These are phyloP conservation scores for Odontocolon sp. DNA, from an alignment of 2,888 invertebrate species.

Conservation along the genomic window DNA sequence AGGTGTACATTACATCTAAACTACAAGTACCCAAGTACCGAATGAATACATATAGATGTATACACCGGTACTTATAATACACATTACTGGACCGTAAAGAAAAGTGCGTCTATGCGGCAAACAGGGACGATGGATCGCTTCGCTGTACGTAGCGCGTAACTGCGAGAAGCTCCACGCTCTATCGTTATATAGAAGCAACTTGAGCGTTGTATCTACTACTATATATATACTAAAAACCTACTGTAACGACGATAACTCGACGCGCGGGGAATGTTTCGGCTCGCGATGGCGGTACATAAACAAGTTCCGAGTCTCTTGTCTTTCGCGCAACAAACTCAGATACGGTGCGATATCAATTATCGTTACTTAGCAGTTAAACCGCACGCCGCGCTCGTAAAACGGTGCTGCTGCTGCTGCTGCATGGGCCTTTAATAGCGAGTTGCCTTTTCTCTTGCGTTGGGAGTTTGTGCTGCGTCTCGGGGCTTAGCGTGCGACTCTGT, in stretches of 20 bases:
- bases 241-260: conserved; percentile 16
- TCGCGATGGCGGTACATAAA: conserved; percentile 51
- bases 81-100: conserved; percentile 6
- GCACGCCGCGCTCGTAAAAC: conserved; percentile 65
- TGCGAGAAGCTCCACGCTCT: too few relatives aligned
- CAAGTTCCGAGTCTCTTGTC: conserved; percentile 41
- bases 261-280: conserved; percentile 9
- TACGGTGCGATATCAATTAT: conserved; percentile 71
- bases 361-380: conserved; percentile 71
- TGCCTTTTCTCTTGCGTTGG: conserved; percentile 43
- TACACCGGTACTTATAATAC: neutral
- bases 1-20: too few relatives aligned
- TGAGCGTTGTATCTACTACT: neutral
- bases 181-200: neutral
- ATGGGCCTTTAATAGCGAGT: conserved; percentile 35
- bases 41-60: neutral
- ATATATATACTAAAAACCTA: too few relatives aligned
- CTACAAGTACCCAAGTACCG: neutral
- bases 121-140: neutral
- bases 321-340: conserved; percentile 61
- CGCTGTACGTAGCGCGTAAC: neutral
- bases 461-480: neutral
- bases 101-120: neutral
- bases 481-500: conserved; percentile 59
- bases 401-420: conserved; percentile 45